Percentiles rank a stretch among this genome's conserved stretches.
Evolutionary conservation across 2,888 invertebrate genomes (phyloP).

Genomic region (Palloptera scutellata): DNA sequence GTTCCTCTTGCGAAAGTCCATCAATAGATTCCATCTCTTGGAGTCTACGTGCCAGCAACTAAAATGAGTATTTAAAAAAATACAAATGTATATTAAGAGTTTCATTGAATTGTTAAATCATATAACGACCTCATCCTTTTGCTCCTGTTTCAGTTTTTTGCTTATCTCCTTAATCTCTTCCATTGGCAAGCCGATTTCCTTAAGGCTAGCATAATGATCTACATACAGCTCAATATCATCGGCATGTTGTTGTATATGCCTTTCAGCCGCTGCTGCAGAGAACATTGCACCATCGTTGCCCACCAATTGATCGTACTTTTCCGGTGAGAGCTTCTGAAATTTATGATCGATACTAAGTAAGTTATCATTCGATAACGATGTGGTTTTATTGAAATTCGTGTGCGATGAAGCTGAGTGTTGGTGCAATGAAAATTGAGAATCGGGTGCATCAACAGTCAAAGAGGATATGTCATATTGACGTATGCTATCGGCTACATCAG

Average conservation of each 20-base stretch:
- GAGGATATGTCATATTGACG: slow-evolving; percentile 47
- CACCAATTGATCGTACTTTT: slow-evolving; percentile 58
- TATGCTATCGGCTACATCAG: slow-evolving; percentile 57
- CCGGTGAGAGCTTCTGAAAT: slow-evolving; percentile 62
- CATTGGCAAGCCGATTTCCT: slow-evolving; percentile 66
- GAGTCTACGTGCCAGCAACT: slow-evolving; percentile 77
- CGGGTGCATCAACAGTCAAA: slow-evolving; percentile 29
- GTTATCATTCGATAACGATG: slow-evolving; percentile 56
- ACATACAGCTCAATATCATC: slow-evolving; percentile 61
- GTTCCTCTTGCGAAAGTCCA: slow-evolving; percentile 66
- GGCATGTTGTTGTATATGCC: slow-evolving; percentile 52
- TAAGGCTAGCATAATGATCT: slow-evolving; percentile 58
- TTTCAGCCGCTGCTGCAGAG: slow-evolving; percentile 37
- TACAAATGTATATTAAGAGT: not conserved
- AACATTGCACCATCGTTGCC: slow-evolving; percentile 45
- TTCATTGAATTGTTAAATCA: not conserved
- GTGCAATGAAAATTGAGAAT: slow-evolving; percentile 31
- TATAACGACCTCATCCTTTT: slow-evolving; percentile 72
- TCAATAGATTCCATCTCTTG: slow-evolving; percentile 78
- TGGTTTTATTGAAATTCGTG: slow-evolving; percentile 43
- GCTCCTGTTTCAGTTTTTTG: slow-evolving; percentile 72
- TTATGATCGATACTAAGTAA: slow-evolving; percentile 57
- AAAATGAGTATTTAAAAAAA: slow-evolving; percentile 24
- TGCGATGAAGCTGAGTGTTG: slow-evolving; percentile 26
- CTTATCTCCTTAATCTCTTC: slow-evolving; percentile 69